Evolutionary conservation across 1,140 invertebrate species (phyloP).

Genomic region (Bombus huntii): DNA sequence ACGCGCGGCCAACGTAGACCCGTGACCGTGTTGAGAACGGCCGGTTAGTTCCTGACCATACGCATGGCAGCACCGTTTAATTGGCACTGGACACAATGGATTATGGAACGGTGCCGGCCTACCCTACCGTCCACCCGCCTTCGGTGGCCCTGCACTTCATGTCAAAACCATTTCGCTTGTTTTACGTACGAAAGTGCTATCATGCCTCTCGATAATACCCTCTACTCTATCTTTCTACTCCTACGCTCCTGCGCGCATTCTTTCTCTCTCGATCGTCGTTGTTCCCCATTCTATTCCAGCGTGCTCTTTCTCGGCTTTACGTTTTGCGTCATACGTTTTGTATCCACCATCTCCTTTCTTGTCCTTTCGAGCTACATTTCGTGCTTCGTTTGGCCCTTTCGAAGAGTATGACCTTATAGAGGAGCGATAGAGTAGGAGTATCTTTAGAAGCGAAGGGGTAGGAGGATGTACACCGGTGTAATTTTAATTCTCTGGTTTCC

Average conservation of each 20-base stretch:
- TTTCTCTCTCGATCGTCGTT: not conserved
- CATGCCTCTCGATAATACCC: not conserved
- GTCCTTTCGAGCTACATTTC: not conserved
- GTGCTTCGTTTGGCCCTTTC: not conserved
- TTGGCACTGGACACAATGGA: constrained; percentile 83
- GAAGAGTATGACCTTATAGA: not conserved
- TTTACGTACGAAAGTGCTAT: constrained; percentile 67
- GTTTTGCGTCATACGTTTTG: not conserved
- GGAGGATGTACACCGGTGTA: not conserved
- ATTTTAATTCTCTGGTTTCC: not conserved
- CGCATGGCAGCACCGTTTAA: constrained; percentile 83
- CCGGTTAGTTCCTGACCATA: constrained; percentile 81
- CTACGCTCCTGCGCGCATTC: too few relatives aligned
- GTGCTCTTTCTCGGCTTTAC: too few relatives aligned
- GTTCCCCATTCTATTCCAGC: not conserved
- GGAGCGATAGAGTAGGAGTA: not conserved
- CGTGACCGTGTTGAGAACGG: constrained; percentile 79
- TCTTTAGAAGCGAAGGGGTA: not conserved
- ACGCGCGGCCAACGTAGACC: constrained; percentile 58
- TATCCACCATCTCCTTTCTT: not conserved
- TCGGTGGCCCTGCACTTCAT: constrained; percentile 71
- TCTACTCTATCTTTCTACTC: not conserved
- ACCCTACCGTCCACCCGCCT: constrained; percentile 18
- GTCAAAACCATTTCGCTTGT: constrained; percentile 81
- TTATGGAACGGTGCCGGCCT: constrained; percentile 75